phyloP scores from a whole-genome alignment of 2,888 invertebrate genomes.

The Heliconius hortense region DNA sequence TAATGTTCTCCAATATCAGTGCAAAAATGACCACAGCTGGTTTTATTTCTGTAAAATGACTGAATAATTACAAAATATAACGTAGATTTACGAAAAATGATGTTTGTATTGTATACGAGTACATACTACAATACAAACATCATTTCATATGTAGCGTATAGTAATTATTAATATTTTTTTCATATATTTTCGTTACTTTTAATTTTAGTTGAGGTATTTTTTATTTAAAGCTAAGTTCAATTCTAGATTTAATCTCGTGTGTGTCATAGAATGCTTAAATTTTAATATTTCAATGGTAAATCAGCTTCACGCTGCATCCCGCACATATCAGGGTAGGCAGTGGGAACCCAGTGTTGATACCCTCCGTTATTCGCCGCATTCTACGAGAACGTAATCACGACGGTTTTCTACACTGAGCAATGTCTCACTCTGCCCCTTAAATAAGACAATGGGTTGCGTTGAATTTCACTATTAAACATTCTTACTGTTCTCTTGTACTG shows the following conservation, averaged over 20 bases:
- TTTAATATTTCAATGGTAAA: background rate
- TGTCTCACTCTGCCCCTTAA: too few relatives aligned
- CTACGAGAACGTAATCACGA: too few relatives aligned
- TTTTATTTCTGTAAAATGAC: conserved; percentile 2
- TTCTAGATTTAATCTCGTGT: background rate
- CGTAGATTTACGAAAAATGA: background rate
- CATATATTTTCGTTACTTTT: background rate
- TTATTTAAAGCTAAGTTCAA: background rate
- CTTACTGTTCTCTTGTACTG: too few relatives aligned
- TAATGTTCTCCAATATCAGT: conserved; percentile 2
- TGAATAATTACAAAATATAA: conserved; percentile 12
- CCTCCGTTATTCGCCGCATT: too few relatives aligned
- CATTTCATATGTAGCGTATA: background rate
- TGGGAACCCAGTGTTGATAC: too few relatives aligned
- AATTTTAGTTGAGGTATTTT: background rate
- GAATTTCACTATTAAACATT: too few relatives aligned
- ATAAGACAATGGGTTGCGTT: too few relatives aligned
- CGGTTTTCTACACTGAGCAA: too few relatives aligned
- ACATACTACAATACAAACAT: too few relatives aligned
- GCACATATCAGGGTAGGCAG: too few relatives aligned
- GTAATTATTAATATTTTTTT: conserved; percentile 1
- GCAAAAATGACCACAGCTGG: background rate
- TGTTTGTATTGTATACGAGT: background rate
- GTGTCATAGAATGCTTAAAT: background rate
- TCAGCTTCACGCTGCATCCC: too few relatives aligned